Percentiles rank a stretch among this genome's conserved stretches.
Evolutionary conservation across 2,888 invertebrate species (phyloP).

Genomic region (Allacma fusca): DNA sequence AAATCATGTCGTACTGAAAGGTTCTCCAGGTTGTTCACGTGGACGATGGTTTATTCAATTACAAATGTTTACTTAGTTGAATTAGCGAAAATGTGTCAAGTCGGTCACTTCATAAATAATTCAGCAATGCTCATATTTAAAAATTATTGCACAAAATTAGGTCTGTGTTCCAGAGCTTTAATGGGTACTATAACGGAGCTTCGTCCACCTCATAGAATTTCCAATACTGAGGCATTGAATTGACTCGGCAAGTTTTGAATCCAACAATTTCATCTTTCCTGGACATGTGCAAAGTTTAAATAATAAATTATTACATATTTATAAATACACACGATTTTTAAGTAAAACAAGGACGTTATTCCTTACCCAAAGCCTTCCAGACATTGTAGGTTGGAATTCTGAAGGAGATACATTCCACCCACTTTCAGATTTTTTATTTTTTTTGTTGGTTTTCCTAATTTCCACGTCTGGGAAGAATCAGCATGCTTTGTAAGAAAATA

Average conservation of each 20-base stretch:
- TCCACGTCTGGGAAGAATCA: constrained; percentile 48
- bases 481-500: constrained; percentile 47
- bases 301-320: background rate
- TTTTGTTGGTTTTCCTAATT: constrained; percentile 26
- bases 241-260: constrained; percentile 40
- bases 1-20: no score
- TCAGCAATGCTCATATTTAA: no score
- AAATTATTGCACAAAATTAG: no score
- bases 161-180: no score
- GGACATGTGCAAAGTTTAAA: background rate
- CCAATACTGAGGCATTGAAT: constrained; percentile 44
- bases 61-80: no score
- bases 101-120: no score
- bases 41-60: no score
- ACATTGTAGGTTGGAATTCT: constrained; percentile 17
- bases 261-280: constrained; percentile 28
- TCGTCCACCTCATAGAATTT: constrained; percentile 30
- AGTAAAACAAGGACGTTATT: no score
- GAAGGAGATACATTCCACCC: background rate
- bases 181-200: no score
- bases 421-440: background rate
- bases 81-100: no score
- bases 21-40: no score
- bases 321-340: constrained; percentile 1
- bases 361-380: constrained; percentile 20